Conservation (phyloP, 1,140 invertebrate genomes). For the Drosophila novamexicana region DNA sequence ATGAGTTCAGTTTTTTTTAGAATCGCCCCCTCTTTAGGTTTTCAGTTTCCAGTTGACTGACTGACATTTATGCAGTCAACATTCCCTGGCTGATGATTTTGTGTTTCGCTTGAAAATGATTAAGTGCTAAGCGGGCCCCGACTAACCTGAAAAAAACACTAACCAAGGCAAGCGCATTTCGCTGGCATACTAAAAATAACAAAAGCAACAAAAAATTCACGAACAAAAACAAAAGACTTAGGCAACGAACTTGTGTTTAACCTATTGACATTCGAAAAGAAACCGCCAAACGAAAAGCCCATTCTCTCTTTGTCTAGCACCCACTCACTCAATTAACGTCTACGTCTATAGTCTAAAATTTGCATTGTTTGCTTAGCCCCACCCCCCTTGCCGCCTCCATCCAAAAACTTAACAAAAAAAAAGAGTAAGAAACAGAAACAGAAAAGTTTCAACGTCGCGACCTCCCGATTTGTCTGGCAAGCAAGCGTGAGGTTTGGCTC, state of each 20-base stretch:
- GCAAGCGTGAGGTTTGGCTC: slow-evolving; percentile 56
- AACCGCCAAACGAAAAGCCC: slow-evolving; percentile 27
- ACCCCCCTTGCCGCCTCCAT: neutral
- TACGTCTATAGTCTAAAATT: slow-evolving; percentile 47
- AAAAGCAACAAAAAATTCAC: neutral
- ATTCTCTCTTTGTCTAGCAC: slow-evolving; percentile 29
- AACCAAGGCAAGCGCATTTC: too few relatives aligned
- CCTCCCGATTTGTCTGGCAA: slow-evolving; percentile 58
- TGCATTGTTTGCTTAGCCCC: slow-evolving; percentile 61
- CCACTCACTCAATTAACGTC: slow-evolving; percentile 47
- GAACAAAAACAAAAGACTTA: slow-evolving; percentile 69
- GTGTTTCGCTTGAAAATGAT: slow-evolving; percentile 32
- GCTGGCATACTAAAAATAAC: neutral
- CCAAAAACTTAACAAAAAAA: neutral
- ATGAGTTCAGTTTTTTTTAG: slow-evolving; percentile 33
- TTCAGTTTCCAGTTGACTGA: slow-evolving; percentile 22
- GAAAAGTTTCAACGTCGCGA: slow-evolving; percentile 51
- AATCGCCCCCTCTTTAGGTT: neutral
- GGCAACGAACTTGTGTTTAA: slow-evolving; percentile 71
- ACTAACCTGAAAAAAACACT: slow-evolving; percentile 1
- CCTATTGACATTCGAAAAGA: slow-evolving; percentile 70
- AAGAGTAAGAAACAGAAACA: slow-evolving; percentile 15
- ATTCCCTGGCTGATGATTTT: slow-evolving; percentile 30
- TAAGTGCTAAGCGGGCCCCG: slow-evolving; percentile 19
- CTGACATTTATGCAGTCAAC: slow-evolving; percentile 36